Conservation (phyloP, 2,888 invertebrate genomes). For the Eumacrocentrus americanus region DNA sequence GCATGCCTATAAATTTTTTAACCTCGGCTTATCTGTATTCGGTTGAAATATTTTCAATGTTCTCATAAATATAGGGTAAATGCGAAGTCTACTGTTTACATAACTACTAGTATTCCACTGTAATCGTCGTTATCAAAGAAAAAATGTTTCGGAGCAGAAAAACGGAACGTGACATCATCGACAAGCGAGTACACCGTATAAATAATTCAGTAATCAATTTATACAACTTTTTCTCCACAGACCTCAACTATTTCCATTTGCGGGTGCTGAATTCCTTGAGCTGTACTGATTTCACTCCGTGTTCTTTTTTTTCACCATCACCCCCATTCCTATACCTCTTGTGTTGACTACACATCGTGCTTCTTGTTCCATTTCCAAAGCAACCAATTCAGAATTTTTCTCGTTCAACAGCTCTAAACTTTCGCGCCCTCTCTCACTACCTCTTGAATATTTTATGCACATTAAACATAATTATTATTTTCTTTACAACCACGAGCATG, state of each 20-base stretch:
- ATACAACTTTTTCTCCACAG: constrained; percentile 44
- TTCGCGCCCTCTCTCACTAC: too few species aligned
- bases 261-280: constrained; percentile 40
- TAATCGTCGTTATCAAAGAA: too few species aligned
- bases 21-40: too few species aligned
- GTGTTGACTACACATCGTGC: too few species aligned
- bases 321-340: not conserved
- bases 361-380: too few species aligned
- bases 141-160: not conserved
- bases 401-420: not conserved
- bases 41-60: too few species aligned
- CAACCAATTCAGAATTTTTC: not conserved
- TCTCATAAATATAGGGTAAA: not conserved
- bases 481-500: too few species aligned
- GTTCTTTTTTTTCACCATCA: constrained; percentile 1
- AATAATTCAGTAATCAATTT: constrained; percentile 55
- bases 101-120: too few species aligned
- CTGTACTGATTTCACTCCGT: constrained; percentile 48
- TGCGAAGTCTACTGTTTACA: not conserved
- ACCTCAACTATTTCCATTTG: constrained; percentile 45
- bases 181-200: constrained; percentile 37
- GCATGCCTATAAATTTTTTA: too few species aligned
- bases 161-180: not conserved
- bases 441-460: too few species aligned
- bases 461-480: too few species aligned